Base-by-base conservation (phyloP, 2,888 invertebrate species). In the Acrobasis suavella region DNA sequence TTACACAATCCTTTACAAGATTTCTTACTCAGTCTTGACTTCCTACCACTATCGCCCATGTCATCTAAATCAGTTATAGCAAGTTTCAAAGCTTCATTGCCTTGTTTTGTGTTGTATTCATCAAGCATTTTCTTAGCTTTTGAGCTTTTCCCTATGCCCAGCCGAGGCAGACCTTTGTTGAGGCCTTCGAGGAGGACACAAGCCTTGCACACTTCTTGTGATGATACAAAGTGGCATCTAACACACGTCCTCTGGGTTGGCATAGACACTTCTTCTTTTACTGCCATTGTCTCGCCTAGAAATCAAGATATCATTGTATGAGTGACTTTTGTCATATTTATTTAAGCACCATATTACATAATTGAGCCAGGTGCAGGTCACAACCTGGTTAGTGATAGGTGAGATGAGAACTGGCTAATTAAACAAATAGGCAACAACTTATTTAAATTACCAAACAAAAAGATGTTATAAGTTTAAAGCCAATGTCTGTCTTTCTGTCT, bases 121-220 rank as follows among this genome's bases (percentile, higher is more conserved):
- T 94, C 93, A 49, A 95, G 86, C 91, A 95, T 93, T 72, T 92
- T 93, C 71, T 95, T 95, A 0, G 95, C 95, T 82, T 96, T 96
- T n/a, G 96, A 96, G 62, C 96, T 96, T 85, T 98, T 98, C 2
- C 97, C 97, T 42, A 98, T 96, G n/a, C 97, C 98, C 56, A 98
- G 93, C 83, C 95, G 96, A 0, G 99, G 98, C 56, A 98, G 86
- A 1, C 99, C 99, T 87, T 96, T 95, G 86, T 99, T 99, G 1
- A 99, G 93, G 0, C 99, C 99, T 91, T 99, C 98, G 6, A 99
- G 90, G 64, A 99, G 93, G 0, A 98, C 95, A 84, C 99, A 99
- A 0, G 99, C 99, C 85, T 99, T 99, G 85, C 99, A 99, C 5
- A 99, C 94, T 73, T 95, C 95, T 82, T 99, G 98, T 67, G 99